phyloP scores from a whole-genome alignment of 2,888 invertebrate species.

The Uropetala carovei region DNA sequence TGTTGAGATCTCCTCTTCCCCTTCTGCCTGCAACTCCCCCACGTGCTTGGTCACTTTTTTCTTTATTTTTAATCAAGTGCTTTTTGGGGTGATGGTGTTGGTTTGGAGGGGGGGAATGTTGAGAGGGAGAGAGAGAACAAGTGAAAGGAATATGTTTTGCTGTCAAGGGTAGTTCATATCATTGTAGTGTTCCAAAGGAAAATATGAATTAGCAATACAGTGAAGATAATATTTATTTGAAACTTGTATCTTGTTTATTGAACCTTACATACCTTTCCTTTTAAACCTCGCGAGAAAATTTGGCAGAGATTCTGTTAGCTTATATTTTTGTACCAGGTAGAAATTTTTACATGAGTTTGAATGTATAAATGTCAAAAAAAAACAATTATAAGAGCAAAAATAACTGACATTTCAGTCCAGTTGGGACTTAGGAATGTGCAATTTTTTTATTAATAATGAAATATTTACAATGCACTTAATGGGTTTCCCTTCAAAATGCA shows the following conservation, averaged over 20 bases:
- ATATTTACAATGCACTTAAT: too few species aligned
- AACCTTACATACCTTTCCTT: too few species aligned
- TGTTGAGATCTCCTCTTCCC: neutral
- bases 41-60: neutral
- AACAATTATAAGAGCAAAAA: too few species aligned
- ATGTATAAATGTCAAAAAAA: too few species aligned
- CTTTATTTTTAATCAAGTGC: neutral
- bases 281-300: too few species aligned
- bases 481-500: too few species aligned
- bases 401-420: too few species aligned
- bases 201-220: conserved; percentile 8
- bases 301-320: too few species aligned
- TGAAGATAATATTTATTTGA: conserved; percentile 29
- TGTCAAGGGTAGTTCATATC: conserved; percentile 19
- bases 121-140: neutral
- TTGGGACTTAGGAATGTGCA: too few species aligned
- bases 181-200: neutral
- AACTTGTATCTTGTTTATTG: neutral
- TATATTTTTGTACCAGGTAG: too few species aligned
- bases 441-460: too few species aligned
- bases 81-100: conserved; percentile 2
- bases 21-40: neutral
- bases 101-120: neutral
- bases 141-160: neutral
- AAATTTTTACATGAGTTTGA: too few species aligned